Percentiles rank a stretch among this genome's conserved stretches.
phyloP scores from a whole-genome alignment of 2,888 invertebrate species.

The Lamellibrachia columna region DNA sequence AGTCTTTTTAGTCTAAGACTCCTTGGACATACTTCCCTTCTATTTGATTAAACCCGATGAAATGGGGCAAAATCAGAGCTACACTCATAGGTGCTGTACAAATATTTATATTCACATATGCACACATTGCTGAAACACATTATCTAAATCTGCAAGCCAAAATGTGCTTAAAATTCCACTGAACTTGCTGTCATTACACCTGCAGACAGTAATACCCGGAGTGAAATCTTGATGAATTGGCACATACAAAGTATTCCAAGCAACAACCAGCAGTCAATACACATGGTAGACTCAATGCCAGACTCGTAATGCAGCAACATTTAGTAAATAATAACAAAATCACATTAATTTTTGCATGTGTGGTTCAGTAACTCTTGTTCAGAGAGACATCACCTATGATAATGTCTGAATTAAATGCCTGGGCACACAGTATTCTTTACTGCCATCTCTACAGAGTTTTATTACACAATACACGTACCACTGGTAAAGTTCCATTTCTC shows the following conservation, averaged over 20 bases:
- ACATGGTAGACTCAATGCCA: neutral
- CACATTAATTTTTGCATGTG: neutral
- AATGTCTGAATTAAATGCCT: neutral
- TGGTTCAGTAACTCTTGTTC: neutral
- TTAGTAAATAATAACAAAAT: neutral
- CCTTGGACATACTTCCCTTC: neutral
- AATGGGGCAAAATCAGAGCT: neutral
- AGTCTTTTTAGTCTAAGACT: neutral
- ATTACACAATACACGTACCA: too few relatives aligned
- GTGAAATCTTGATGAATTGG: neutral
- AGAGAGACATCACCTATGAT: neutral
- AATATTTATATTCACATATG: conserved; percentile 12
- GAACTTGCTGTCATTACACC: neutral
- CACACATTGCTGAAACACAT: neutral
- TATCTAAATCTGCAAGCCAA: neutral
- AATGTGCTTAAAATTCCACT: neutral
- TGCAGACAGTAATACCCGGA: neutral
- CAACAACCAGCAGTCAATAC: neutral
- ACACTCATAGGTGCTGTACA: neutral
- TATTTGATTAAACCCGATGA: neutral
- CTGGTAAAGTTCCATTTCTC: too few relatives aligned
- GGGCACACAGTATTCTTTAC: neutral
- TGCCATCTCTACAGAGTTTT: too few relatives aligned
- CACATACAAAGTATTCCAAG: neutral
- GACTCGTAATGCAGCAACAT: neutral